These are phyloP conservation scores for Microcebus tavaratra DNA, from an alignment of 2,113 vertebrate species.

Conservation along the genomic window DNA sequence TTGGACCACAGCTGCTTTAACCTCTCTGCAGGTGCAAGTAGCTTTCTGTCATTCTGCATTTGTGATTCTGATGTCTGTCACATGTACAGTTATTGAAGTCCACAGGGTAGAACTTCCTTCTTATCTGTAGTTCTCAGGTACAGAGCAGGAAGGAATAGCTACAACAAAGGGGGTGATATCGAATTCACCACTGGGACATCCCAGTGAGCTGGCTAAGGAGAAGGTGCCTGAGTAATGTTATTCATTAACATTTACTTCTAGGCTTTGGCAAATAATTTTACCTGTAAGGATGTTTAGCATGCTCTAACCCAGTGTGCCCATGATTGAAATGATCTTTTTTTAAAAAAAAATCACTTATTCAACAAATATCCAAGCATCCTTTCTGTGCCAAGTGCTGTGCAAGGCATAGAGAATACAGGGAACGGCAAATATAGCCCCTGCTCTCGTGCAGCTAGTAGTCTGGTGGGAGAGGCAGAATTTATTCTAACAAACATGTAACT, in stretches of 20 bases:
- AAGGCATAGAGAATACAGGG: neutral
- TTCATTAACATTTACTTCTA: neutral
- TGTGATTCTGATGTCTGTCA: constrained; percentile 52
- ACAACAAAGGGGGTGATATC: neutral
- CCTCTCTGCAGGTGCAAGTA: constrained; percentile 49
- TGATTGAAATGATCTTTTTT: neutral
- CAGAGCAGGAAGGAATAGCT: neutral
- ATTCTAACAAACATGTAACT: neutral
- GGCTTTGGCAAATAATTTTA: neutral
- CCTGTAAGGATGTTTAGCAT: neutral
- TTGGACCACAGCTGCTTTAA: neutral
- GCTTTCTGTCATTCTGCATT: constrained; percentile 56
- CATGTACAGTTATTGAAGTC: constrained; percentile 10
- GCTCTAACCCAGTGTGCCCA: neutral
- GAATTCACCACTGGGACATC: neutral
- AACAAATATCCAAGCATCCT: neutral
- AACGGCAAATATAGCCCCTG: fast-evolving
- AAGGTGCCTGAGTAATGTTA: neutral
- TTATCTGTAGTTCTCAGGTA: constrained; percentile 66
- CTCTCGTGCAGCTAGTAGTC: neutral
- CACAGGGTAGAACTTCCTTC: constrained; percentile 11
- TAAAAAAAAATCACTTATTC: neutral
- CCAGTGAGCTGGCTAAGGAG: neutral
- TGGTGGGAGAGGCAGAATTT: neutral
- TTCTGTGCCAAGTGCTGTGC: neutral